These are phyloP conservation scores for Tenthredo livida DNA, from an alignment of 2,888 invertebrate genomes.

Conservation along the genomic window DNA sequence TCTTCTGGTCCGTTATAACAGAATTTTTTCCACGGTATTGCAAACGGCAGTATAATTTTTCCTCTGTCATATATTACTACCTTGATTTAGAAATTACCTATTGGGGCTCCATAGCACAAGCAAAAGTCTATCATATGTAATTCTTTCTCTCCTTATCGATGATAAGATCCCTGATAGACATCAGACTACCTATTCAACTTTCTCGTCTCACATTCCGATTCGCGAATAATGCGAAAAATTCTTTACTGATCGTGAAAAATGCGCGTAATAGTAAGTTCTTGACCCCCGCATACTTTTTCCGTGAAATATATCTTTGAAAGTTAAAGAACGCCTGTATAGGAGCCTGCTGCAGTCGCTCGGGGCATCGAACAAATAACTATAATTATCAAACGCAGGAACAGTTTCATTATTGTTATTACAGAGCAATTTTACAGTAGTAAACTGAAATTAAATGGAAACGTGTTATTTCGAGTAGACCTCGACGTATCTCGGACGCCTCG, in stretches of 20 bases:
- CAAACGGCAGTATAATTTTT: not conserved
- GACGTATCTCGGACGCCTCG: constrained; percentile 52
- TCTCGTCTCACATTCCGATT: not conserved
- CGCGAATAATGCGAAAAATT: not conserved
- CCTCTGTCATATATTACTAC: not conserved
- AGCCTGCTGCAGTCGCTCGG: constrained; percentile 10
- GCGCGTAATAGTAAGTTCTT: not conserved
- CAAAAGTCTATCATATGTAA: not conserved
- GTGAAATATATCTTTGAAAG: not conserved
- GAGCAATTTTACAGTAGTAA: constrained; percentile 76
- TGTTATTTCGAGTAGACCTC: constrained; percentile 67
- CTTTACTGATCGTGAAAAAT: not conserved
- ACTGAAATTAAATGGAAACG: constrained; percentile 73
- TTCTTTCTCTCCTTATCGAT: not conserved
- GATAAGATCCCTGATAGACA: not conserved
- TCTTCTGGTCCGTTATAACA: not conserved
- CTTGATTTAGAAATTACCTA: not conserved
- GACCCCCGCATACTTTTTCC: constrained; percentile 13
- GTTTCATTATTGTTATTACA: constrained; percentile 71
- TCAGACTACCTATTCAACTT: not conserved
- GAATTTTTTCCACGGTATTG: no score
- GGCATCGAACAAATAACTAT: constrained; percentile 66
- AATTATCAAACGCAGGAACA: constrained; percentile 63
- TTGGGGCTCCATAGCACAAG: not conserved
- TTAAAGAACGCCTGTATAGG: not conserved